These are phyloP conservation scores for Anableps anableps DNA, from an alignment of 2,797 vertebrate species.

Conservation along the genomic window DNA sequence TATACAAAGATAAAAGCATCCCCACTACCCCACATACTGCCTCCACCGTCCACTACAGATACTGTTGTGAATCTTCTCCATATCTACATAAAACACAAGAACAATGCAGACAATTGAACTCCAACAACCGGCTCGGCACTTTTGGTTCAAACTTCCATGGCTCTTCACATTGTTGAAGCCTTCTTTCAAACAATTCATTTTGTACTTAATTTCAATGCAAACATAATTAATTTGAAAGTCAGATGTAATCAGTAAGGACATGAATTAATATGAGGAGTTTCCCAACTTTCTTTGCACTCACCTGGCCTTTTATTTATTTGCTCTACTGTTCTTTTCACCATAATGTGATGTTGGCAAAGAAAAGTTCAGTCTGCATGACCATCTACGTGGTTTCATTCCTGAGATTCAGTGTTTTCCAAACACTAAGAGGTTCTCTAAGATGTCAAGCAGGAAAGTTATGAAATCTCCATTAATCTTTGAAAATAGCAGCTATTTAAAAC, in stretches of 20 bases:
- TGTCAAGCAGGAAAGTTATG: background rate
- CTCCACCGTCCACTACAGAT: background rate
- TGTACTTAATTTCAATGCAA: background rate
- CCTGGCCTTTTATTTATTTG: background rate
- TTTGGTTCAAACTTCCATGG: background rate
- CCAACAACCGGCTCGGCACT: background rate
- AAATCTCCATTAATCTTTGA: background rate
- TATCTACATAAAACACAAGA: background rate
- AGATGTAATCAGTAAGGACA: constrained; percentile 2
- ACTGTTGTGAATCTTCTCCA: background rate
- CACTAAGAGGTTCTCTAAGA: background rate
- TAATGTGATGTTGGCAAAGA: background rate
- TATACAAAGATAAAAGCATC: too few species aligned
- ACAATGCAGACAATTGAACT: background rate
- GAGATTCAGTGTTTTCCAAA: background rate
- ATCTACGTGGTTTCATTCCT: background rate
- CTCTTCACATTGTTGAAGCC: background rate
- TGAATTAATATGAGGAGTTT: background rate
- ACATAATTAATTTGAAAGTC: constrained; percentile 3
- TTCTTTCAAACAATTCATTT: background rate
- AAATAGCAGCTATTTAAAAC: background rate
- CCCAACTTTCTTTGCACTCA: background rate
- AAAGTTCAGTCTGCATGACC: background rate
- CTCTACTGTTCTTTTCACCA: background rate
- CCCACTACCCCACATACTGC: too few species aligned